Evolutionary conservation across 1,140 invertebrate genomes (phyloP).

Genomic region (Temnothorax nylanderi): DNA sequence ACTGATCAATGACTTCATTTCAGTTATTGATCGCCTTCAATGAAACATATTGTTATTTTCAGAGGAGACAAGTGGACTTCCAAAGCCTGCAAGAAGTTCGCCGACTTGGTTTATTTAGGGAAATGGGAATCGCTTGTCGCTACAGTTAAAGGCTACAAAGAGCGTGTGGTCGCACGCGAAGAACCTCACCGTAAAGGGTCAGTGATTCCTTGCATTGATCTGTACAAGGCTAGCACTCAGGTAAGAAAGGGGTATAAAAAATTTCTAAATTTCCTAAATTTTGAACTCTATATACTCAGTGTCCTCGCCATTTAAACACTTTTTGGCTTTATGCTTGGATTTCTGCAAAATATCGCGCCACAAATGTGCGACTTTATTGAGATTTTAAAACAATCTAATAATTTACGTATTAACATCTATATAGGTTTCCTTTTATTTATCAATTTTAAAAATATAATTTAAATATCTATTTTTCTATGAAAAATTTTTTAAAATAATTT

Average conservation of each 20-base stretch:
- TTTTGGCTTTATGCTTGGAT: no score
- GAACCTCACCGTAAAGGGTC: conserved; percentile 69
- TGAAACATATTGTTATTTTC: conserved; percentile 47
- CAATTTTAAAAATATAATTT: no score
- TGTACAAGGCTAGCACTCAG: conserved; percentile 67
- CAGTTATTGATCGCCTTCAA: not conserved
- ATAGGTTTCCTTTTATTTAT: no score
- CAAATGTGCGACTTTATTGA: no score
- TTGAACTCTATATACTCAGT: no score
- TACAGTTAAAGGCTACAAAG: conserved; percentile 89
- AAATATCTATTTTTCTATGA: no score
- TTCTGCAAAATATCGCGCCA: no score
- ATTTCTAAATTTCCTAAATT: not conserved
- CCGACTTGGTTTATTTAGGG: conserved; percentile 88
- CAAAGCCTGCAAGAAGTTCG: conserved; percentile 61
- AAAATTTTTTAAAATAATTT: no score
- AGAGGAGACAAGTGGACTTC: conserved; percentile 86
- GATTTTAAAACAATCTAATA: no score
- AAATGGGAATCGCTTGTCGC: conserved; percentile 90
- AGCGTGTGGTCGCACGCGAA: conserved; percentile 77
- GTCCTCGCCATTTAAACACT: no score
- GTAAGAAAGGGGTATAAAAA: conserved; percentile 55
- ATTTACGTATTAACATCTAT: no score
- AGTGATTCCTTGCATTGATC: conserved; percentile 75
- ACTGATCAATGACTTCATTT: not conserved